Percentiles rank a stretch among this genome's conserved stretches.
Conservation (phyloP, 92 coral and sea anemone species). For the Meandrina meandrites region DNA sequence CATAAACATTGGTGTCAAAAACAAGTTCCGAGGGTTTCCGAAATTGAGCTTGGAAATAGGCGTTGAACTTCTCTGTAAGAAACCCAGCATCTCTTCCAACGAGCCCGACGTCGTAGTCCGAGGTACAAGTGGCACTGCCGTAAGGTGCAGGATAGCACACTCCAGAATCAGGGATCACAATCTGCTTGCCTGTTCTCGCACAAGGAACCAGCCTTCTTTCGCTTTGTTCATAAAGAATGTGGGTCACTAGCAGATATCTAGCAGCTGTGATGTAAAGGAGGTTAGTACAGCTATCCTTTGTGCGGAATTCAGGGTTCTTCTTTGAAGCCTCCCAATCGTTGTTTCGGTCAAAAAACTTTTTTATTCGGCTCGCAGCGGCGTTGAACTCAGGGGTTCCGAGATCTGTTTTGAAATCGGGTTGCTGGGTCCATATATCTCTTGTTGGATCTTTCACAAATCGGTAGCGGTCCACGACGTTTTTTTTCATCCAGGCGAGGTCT, state of each 20-base stretch:
- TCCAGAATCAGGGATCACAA: conserved; percentile 2
- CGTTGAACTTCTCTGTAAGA: conserved; percentile 33
- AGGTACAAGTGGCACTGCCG: conserved; percentile 46
- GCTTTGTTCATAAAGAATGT: conserved; percentile 40
- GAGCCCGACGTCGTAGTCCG: conserved; percentile 63
- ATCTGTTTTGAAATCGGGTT: conserved; percentile 34
- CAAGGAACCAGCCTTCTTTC: conserved; percentile 22
- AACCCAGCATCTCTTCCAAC: conserved; percentile 42
- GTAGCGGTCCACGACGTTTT: conserved; percentile 45
- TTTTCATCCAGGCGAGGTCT: conserved; percentile 39
- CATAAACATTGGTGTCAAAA: conserved; percentile 62
- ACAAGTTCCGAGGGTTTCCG: conserved; percentile 55
- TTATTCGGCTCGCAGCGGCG: conserved; percentile 31
- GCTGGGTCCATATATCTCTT: conserved; percentile 18
- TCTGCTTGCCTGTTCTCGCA: background rate
- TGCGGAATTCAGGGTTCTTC: background rate
- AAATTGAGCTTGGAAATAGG: conserved; percentile 17
- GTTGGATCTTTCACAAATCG: conserved; percentile 11
- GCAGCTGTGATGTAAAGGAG: conserved; percentile 54
- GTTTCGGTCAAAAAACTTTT: conserved; percentile 55
- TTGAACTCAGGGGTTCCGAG: conserved; percentile 18
- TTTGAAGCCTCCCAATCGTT: conserved; percentile 45
- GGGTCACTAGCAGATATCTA: conserved; percentile 57
- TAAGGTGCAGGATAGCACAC: conserved; percentile 61
- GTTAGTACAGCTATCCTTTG: background rate